These are phyloP conservation scores for Synanthedon andrenaeformis DNA, from an alignment of 2,888 invertebrate species.

Conservation along the genomic window DNA sequence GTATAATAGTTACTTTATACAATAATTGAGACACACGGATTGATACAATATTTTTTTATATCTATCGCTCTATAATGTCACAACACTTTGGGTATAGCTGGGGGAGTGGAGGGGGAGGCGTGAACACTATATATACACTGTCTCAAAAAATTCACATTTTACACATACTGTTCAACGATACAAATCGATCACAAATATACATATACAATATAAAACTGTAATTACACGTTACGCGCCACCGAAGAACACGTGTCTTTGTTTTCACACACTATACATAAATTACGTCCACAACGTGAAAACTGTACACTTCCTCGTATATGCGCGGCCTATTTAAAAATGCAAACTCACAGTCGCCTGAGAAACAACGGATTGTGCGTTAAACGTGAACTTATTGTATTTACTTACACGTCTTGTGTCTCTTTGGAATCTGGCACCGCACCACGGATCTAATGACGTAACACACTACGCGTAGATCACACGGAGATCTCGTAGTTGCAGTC, in stretches of 20 bases:
- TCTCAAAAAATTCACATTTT: slow-evolving; percentile 23
- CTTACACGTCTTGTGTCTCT: too few species aligned
- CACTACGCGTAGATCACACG: slow-evolving; percentile 72
- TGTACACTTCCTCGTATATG: too few species aligned
- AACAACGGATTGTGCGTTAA: too few species aligned
- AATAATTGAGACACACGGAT: slow-evolving; percentile 24
- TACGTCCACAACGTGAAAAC: too few species aligned
- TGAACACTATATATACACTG: slow-evolving; percentile 37
- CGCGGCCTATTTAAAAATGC: background rate
- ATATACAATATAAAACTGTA: slow-evolving; percentile 41
- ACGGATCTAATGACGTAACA: background rate
- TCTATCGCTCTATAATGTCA: slow-evolving; percentile 42
- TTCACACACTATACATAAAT: slow-evolving; percentile 2
- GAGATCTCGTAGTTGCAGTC: slow-evolving; percentile 97
- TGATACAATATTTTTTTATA: slow-evolving; percentile 6
- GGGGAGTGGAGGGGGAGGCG: slow-evolving; percentile 9
- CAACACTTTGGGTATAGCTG: slow-evolving; percentile 35
- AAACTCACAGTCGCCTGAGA: background rate
- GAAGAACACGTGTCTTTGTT: slow-evolving; percentile 11
- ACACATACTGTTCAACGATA: slow-evolving; percentile 22
- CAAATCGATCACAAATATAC: slow-evolving; percentile 50
- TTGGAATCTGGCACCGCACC: background rate
- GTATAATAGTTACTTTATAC: slow-evolving; percentile 10
- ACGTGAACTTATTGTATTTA: too few species aligned
- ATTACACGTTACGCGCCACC: slow-evolving; percentile 17